Percentiles rank a stretch among this genome's conserved stretches.
Conservation (phyloP, 37 sponge, comb jelly and placozoan genomes). For the Eunapius fragilis region DNA sequence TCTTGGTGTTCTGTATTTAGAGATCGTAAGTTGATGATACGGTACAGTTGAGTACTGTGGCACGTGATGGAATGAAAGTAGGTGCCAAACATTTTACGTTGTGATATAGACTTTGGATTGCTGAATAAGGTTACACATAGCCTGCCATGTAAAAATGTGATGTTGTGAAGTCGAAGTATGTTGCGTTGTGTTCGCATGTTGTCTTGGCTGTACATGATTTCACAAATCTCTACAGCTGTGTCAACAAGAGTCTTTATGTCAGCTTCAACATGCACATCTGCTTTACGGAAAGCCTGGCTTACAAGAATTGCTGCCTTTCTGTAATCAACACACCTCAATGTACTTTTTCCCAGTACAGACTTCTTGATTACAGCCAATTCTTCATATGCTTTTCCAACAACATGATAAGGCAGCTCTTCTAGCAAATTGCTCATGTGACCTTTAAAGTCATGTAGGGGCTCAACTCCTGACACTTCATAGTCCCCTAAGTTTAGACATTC, state of each 20-base stretch:
- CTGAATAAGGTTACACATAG: too few species aligned
- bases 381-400: neutral
- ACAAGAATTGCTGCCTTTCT: slow-evolving; percentile 9
- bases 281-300: neutral
- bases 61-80: slow-evolving; percentile 22
- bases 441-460: slow-evolving; percentile 27
- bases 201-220: slow-evolving; percentile 5
- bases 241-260: neutral
- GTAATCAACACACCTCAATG: slow-evolving; percentile 2
- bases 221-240: slow-evolving; percentile 19
- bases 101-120: too few species aligned
- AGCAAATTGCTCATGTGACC: slow-evolving; percentile 17
- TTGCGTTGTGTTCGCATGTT: neutral
- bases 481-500: neutral
- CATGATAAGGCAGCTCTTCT: neutral
- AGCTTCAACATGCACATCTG: neutral
- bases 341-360: slow-evolving; percentile 5
- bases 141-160: slow-evolving; percentile 10
- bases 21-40: neutral
- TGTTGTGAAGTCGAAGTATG: slow-evolving; percentile 14
- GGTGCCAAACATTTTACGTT: slow-evolving; percentile 2
- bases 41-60: too few species aligned
- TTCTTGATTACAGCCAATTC: neutral
- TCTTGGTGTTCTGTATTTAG: neutral
- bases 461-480: slow-evolving; percentile 24